A percentile compares a stretch with the other conserved stretches of the same genome.
phyloP scores from a whole-genome alignment of 2,797 vertebrate genomes.

The Silurus aristotelis region DNA sequence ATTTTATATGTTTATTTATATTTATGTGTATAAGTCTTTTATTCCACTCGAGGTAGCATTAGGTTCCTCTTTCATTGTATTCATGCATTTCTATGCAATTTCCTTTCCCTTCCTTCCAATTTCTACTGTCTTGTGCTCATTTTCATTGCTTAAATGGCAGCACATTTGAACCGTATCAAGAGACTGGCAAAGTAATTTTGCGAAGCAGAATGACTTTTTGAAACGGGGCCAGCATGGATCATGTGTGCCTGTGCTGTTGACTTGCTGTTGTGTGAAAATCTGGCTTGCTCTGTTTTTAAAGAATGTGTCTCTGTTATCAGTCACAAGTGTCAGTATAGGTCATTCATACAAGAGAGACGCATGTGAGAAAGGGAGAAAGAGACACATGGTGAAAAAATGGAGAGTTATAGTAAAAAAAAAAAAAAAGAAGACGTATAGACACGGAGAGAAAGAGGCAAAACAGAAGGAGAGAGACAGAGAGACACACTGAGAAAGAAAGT shows the following conservation, averaged over 20 bases:
- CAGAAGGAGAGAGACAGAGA: neutral
- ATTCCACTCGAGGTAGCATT: neutral
- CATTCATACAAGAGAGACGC: neutral
- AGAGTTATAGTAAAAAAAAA: too few relatives aligned
- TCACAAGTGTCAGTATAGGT: conserved; percentile 34
- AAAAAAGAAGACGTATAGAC: neutral
- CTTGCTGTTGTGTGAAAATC: neutral
- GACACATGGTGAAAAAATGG: neutral
- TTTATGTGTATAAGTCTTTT: too few relatives aligned
- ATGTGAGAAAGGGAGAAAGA: neutral
- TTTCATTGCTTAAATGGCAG: neutral
- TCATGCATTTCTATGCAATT: neutral
- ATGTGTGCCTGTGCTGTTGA: neutral
- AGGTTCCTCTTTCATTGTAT: neutral
- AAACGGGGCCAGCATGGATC: neutral
- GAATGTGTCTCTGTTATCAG: conserved; percentile 38
- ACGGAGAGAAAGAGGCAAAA: neutral
- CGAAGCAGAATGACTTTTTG: conserved; percentile 19
- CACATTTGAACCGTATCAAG: conserved; percentile 26
- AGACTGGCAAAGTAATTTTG: conserved; percentile 1
- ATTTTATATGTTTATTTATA: neutral
- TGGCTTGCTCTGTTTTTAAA: conserved; percentile 29
- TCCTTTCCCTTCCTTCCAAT: neutral
- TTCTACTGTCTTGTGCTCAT: neutral
- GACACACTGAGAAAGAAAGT: neutral